Evolutionary conservation across 2,888 invertebrate species (phyloP).

Genomic region (Pristionchus mayeri): DNA sequence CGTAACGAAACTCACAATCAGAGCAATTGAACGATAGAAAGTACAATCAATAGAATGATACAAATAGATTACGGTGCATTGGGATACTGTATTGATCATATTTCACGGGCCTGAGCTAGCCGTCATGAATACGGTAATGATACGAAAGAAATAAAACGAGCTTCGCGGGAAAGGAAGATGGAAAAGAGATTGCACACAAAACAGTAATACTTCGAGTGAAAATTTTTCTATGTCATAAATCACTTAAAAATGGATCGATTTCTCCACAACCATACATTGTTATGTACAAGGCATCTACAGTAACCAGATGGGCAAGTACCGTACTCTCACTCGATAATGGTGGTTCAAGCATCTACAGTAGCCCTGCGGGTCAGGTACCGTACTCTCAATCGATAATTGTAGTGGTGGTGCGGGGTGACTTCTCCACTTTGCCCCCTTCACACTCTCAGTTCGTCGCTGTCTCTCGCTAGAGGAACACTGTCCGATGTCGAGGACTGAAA

Average conservation of each 20-base stretch:
- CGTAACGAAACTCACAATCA: background rate
- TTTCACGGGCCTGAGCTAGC: background rate
- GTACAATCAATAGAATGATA: background rate
- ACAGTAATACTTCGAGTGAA: background rate
- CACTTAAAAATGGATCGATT: background rate
- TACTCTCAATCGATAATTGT: background rate
- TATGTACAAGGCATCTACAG: constrained; percentile 9
- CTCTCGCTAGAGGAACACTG: background rate
- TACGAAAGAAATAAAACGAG: background rate
- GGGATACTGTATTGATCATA: background rate
- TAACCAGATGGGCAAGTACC: background rate
- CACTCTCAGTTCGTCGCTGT: background rate
- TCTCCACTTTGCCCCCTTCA: background rate
- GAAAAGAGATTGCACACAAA: background rate
- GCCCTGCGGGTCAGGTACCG: too few relatives aligned
- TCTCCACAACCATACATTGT: background rate
- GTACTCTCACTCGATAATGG: background rate
- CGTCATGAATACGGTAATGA: constrained; percentile 5
- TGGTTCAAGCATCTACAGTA: too few relatives aligned
- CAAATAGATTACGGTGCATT: background rate
- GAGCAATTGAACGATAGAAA: background rate
- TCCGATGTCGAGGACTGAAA: background rate
- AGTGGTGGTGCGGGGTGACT: background rate
- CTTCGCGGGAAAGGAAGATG: too few relatives aligned
- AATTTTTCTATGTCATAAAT: background rate